A percentile compares a stretch with the other conserved stretches of the same genome.
phyloP scores from a whole-genome alignment of 1,140 invertebrate species.

The Cydia amplana region DNA sequence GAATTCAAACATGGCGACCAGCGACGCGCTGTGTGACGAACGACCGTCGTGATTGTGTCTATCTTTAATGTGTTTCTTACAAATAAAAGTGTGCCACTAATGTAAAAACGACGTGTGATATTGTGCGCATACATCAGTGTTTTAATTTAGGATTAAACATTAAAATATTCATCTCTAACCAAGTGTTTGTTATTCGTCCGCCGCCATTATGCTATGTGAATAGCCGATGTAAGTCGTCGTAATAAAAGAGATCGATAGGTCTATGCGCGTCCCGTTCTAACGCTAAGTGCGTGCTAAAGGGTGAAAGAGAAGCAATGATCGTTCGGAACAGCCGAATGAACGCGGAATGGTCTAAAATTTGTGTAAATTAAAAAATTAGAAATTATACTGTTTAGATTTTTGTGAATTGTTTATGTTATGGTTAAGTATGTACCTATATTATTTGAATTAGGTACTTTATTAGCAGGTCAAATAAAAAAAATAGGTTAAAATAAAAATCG shows the following conservation, averaged over 20 bases:
- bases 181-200: conserved; percentile 51
- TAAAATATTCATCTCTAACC: conserved; percentile 33
- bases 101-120: conserved; percentile 11
- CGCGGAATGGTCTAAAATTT: neutral
- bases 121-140: conserved; percentile 17
- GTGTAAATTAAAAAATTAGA: neutral
- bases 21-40: conserved; percentile 60
- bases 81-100: conserved; percentile 26
- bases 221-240: conserved; percentile 41
- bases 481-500: no score
- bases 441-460: neutral
- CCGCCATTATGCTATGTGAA: conserved; percentile 60
- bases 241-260: conserved; percentile 51
- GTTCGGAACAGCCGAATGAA: conserved; percentile 4
- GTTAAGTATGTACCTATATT: no score
- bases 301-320: conserved; percentile 8
- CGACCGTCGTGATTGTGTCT: conserved; percentile 60
- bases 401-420: neutral
- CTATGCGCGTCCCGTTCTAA: conserved; percentile 53
- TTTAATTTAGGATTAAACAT: conserved; percentile 24
- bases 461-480: no score
- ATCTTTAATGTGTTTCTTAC: conserved; percentile 44
- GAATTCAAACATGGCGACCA: conserved; percentile 71
- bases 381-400: neutral
- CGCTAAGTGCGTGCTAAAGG: conserved; percentile 39